Evolutionary conservation across 1,140 invertebrate species (phyloP).

Genomic region (Galleria mellonella): DNA sequence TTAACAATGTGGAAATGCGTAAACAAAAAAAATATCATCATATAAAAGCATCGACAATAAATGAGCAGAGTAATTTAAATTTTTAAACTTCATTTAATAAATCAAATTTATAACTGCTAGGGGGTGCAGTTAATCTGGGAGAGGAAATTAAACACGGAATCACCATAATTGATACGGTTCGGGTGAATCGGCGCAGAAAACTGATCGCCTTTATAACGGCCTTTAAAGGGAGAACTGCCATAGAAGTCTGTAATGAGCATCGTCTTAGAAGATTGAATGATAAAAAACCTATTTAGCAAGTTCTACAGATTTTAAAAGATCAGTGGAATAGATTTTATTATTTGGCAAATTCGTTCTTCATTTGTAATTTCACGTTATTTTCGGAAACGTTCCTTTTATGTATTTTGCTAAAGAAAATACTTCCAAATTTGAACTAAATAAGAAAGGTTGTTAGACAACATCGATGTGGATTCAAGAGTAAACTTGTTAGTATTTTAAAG

Average conservation of each 20-base stretch:
- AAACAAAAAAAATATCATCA: too few species aligned
- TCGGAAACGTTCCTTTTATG: neutral
- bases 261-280: constrained; percentile 18
- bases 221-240: constrained; percentile 28
- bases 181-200: constrained; percentile 60
- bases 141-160: constrained; percentile 71
- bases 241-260: constrained; percentile 40
- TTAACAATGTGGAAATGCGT: too few species aligned
- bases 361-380: neutral
- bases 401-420: too few species aligned
- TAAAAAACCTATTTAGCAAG: constrained; percentile 16
- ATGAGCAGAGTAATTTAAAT: constrained; percentile 34
- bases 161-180: constrained; percentile 70
- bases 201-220: constrained; percentile 42
- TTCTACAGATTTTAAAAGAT: neutral
- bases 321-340: too few species aligned
- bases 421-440: too few species aligned
- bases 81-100: constrained; percentile 43
- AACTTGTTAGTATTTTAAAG: too few species aligned
- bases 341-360: neutral
- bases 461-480: too few species aligned
- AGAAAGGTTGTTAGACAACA: too few species aligned
- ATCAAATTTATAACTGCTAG: constrained; percentile 59
- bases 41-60: neutral
- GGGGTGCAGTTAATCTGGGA: constrained; percentile 54